Conservation (phyloP, 1,140 invertebrate genomes). For the Papilio xuthus region DNA sequence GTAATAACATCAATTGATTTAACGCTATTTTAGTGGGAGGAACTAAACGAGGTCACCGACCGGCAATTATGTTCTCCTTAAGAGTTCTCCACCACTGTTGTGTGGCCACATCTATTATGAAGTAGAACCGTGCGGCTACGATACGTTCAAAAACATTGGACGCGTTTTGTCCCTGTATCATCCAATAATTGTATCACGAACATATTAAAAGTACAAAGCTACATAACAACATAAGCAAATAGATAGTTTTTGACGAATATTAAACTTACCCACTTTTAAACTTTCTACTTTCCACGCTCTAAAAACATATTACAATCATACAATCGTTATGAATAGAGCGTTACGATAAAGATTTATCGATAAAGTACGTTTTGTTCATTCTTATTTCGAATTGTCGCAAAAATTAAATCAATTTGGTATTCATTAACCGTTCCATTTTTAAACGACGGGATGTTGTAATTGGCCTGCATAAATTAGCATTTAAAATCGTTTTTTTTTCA, state of each 20-base stretch:
- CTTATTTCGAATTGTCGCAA: conserved; percentile 12
- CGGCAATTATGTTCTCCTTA: conserved; percentile 78
- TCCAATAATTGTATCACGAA: not conserved
- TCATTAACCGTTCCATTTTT: conserved; percentile 26
- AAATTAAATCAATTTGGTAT: conserved; percentile 28
- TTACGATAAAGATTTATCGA: conserved; percentile 64
- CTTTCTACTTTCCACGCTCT: conserved; percentile 81
- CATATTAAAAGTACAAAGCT: not conserved
- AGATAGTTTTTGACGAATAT: conserved; percentile 66
- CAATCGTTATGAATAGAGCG: conserved; percentile 69
- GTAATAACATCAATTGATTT: conserved; percentile 81
- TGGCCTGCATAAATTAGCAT: conserved; percentile 24
- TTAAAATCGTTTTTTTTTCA: not conserved
- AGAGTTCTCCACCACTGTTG: conserved; percentile 62
- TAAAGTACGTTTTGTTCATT: conserved; percentile 20
- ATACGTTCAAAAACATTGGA: conserved; percentile 40
- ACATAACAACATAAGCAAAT: conserved; percentile 50
- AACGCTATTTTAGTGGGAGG: conserved; percentile 78
- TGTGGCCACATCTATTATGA: conserved; percentile 53
- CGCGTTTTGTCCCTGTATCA: conserved; percentile 1
- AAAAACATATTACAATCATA: conserved; percentile 78
- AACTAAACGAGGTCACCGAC: conserved; percentile 77
- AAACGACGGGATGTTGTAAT: conserved; percentile 16
- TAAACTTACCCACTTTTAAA: conserved; percentile 75
- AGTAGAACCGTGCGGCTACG: conserved; percentile 43